These are phyloP conservation scores for Paramormyrops hopkinsi DNA, from an alignment of 2,797 vertebrate species.

Conservation along the genomic window DNA sequence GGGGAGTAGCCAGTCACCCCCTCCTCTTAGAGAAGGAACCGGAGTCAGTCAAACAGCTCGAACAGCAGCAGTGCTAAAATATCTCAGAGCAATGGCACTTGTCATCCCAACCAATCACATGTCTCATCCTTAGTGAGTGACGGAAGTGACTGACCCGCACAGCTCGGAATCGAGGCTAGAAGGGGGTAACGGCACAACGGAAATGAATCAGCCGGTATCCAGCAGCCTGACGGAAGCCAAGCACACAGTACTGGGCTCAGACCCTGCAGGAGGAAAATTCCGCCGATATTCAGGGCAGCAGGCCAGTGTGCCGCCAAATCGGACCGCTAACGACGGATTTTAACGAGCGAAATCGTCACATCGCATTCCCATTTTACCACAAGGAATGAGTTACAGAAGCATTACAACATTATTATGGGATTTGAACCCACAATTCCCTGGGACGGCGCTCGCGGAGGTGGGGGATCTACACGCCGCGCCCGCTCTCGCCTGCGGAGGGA, in stretches of 20 bases:
- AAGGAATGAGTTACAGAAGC: neutral
- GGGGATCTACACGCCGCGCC: neutral
- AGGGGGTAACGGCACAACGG: neutral
- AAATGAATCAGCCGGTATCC: neutral
- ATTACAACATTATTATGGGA: neutral
- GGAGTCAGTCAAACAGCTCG: neutral
- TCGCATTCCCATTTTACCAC: neutral
- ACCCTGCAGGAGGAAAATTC: neutral
- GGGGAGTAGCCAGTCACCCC: neutral
- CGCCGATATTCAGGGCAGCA: neutral
- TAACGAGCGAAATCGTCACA: neutral
- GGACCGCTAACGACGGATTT: neutral
- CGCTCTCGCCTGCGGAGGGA: neutral
- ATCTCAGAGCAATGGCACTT: constrained; percentile 5
- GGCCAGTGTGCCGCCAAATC: neutral
- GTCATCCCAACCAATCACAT: constrained; percentile 15
- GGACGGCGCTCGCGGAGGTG: neutral
- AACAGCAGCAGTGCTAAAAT: neutral
- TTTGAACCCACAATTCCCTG: neutral
- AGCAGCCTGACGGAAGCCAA: neutral
- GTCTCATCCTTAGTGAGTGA: neutral
- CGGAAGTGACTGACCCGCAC: neutral
- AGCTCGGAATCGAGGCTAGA: neutral
- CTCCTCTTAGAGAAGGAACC: neutral
- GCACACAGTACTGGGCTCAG: neutral